Percentiles rank a stretch among this genome's conserved stretches.
These are phyloP conservation scores for Torymus aiolomorphi DNA, from an alignment of 2,888 invertebrate genomes.

Conservation along the genomic window DNA sequence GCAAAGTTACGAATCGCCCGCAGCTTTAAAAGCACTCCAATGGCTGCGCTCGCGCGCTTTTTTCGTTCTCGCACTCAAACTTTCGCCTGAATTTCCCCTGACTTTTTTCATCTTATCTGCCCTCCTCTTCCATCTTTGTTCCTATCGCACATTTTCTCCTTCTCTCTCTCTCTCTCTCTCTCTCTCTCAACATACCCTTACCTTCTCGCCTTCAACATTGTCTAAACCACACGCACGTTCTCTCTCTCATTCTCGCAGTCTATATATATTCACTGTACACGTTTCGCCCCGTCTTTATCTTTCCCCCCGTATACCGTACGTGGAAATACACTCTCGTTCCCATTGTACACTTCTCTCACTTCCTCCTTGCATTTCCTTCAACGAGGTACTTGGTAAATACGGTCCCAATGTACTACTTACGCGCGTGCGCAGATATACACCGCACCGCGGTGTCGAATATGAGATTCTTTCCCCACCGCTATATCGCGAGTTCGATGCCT, in stretches of 20 bases:
- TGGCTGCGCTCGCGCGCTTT: slow-evolving; percentile 17
- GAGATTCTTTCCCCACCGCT: slow-evolving; percentile 6
- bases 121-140: not conserved
- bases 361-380: slow-evolving; percentile 42
- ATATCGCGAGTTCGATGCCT: slow-evolving; percentile 1
- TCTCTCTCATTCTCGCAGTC: no score
- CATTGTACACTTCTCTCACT: slow-evolving; percentile 32
- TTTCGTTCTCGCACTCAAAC: slow-evolving; percentile 21
- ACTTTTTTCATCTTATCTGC: slow-evolving; percentile 21
- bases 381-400: slow-evolving; percentile 48
- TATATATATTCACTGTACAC: no score
- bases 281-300: no score
- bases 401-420: not conserved
- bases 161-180: not conserved
- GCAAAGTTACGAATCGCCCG: slow-evolving; percentile 42
- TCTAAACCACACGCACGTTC: no score
- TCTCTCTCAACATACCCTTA: not conserved
- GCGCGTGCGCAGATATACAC: no score
- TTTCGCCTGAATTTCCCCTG: no score
- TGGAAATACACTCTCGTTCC: slow-evolving; percentile 42
- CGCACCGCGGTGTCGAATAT: not conserved
- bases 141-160: not conserved
- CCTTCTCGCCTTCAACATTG: no score
- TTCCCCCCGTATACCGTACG: not conserved
- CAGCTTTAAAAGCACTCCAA: slow-evolving; percentile 49